These are phyloP conservation scores for Plutella xylostella DNA, from an alignment of 2,888 invertebrate species.

Conservation along the genomic window DNA sequence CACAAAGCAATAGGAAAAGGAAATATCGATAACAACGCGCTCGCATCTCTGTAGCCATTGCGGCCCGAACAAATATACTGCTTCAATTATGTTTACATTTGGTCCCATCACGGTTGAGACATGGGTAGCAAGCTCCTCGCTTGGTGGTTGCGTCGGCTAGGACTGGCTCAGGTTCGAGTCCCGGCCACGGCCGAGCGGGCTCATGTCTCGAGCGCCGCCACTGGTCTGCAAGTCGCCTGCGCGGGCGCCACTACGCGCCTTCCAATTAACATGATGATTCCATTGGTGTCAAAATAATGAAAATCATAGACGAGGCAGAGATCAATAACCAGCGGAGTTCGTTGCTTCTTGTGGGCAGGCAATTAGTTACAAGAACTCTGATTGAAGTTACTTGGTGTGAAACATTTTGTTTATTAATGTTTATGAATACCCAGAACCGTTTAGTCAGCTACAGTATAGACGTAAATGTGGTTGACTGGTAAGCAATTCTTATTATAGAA, in stretches of 20 bases:
- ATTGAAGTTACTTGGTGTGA: too few species aligned
- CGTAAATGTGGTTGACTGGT: too few species aligned
- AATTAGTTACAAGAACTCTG: too few species aligned
- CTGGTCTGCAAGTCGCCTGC: background rate
- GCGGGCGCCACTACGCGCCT: conserved; percentile 28
- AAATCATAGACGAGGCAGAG: conserved; percentile 40
- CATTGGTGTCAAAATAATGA: conserved; percentile 59
- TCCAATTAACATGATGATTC: conserved; percentile 34
- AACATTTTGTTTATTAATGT: too few species aligned
- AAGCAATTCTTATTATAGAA: too few species aligned
- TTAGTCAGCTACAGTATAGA: too few species aligned
- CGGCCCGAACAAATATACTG: conserved; percentile 44
- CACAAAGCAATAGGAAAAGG: conserved; percentile 48
- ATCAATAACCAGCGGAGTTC: conserved; percentile 23
- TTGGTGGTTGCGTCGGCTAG: conserved; percentile 27
- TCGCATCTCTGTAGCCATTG: conserved; percentile 54
- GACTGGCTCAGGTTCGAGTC: conserved; percentile 26
- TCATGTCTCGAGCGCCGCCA: conserved; percentile 28
- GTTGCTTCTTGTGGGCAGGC: too few species aligned
- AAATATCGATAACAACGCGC: conserved; percentile 23
- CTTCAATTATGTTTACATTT: conserved; percentile 38
- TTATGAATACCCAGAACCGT: too few species aligned
- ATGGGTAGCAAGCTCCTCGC: too few species aligned
- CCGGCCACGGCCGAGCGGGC: conserved; percentile 6
- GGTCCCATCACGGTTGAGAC: conserved; percentile 51